Percentiles rank a stretch among this genome's conserved stretches.
These are phyloP conservation scores for Drosophila anceps DNA, from an alignment of 2,888 invertebrate genomes.

Conservation along the genomic window DNA sequence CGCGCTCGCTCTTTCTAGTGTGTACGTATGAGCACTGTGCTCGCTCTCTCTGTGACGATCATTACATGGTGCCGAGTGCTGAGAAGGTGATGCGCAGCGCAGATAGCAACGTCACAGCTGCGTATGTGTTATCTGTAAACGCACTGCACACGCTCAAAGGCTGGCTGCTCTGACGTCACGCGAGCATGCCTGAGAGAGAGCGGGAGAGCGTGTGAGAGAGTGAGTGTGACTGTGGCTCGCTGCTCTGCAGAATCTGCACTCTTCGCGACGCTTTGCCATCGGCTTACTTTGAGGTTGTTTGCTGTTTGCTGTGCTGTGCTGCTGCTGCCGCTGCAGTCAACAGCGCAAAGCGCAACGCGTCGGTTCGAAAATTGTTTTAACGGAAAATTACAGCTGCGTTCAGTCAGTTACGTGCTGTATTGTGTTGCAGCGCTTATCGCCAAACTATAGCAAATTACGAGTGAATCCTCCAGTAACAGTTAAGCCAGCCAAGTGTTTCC, in stretches of 20 bases:
- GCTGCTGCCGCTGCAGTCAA: slow-evolving; percentile 68
- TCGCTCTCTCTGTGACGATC: slow-evolving; percentile 24
- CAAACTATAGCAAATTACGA: slow-evolving; percentile 11
- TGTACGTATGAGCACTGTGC: neutral
- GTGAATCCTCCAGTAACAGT: slow-evolving; percentile 24
- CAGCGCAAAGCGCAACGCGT: slow-evolving; percentile 75
- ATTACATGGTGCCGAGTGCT: neutral
- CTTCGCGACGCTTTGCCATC: slow-evolving; percentile 28
- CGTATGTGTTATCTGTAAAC: neutral
- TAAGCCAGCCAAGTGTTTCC: slow-evolving; percentile 14
- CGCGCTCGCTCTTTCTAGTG: neutral
- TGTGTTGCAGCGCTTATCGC: slow-evolving; percentile 19
- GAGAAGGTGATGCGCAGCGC: slow-evolving; percentile 22
- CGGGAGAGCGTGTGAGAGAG: neutral
- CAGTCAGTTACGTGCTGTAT: slow-evolving; percentile 19
- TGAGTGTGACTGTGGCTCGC: neutral
- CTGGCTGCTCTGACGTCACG: slow-evolving; percentile 40
- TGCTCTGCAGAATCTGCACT: slow-evolving; percentile 22
- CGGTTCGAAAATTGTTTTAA: slow-evolving; percentile 59
- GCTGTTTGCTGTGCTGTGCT: slow-evolving; percentile 24
- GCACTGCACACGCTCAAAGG: slow-evolving; percentile 5
- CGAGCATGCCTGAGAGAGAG: neutral
- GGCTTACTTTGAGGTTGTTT: slow-evolving; percentile 37
- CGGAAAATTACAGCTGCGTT: slow-evolving; percentile 52
- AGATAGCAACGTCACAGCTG: slow-evolving; percentile 32